phyloP scores from a whole-genome alignment of 2,113 vertebrate genomes.

The Xerus inauris region DNA sequence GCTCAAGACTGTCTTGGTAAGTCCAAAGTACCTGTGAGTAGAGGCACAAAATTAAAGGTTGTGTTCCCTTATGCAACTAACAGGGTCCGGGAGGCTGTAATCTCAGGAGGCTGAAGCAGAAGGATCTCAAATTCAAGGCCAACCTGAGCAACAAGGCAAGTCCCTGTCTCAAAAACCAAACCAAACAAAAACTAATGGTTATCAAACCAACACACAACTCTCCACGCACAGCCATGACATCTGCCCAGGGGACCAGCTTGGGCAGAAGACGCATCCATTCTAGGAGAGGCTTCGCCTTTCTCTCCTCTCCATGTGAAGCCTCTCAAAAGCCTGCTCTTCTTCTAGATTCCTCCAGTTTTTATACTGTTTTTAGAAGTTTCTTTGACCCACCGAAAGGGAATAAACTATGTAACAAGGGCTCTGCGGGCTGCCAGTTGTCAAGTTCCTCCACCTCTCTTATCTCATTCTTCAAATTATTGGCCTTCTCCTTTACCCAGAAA shows the following conservation, averaged over 20 bases:
- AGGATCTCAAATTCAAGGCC: neutral
- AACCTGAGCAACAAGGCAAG: neutral
- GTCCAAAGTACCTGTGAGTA: slow-evolving; percentile 64
- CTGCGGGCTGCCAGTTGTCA: slow-evolving; percentile 26
- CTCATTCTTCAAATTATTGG: slow-evolving; percentile 58
- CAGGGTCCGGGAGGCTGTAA: neutral
- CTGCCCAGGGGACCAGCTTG: neutral
- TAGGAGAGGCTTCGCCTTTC: neutral
- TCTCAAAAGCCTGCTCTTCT: slow-evolving; percentile 37
- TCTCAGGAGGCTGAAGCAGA: neutral
- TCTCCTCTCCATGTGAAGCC: neutral
- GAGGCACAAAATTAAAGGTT: slow-evolving; percentile 27
- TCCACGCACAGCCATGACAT: neutral
- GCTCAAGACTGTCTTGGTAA: slow-evolving; percentile 49
- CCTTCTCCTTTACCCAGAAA: slow-evolving; percentile 76
- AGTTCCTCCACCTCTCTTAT: slow-evolving; percentile 78
- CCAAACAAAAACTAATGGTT: neutral
- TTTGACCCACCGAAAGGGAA: slow-evolving; percentile 14
- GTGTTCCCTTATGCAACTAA: neutral
- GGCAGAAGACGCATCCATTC: neutral
- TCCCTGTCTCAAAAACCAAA: neutral
- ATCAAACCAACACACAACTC: neutral
- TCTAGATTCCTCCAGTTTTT: neutral
- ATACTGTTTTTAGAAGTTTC: slow-evolving; percentile 14
- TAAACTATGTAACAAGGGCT: neutral